A percentile compares a stretch with the other conserved stretches of the same genome.
These are phyloP conservation scores for Apamea crenata DNA, from an alignment of 2,888 invertebrate species.

Conservation along the genomic window DNA sequence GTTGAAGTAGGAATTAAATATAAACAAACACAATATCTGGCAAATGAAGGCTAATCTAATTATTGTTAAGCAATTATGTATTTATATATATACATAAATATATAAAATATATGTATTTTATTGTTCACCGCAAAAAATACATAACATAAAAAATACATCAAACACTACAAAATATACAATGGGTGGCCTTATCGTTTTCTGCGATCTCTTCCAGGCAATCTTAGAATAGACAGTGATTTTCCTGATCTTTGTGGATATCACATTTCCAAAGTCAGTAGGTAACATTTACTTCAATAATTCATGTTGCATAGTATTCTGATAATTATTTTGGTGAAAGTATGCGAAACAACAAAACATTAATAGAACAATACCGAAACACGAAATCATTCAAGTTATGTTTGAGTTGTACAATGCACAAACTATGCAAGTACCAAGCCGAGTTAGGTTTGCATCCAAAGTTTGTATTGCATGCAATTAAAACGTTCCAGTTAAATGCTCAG, in stretches of 20 bases:
- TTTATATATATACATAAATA: too few species aligned
- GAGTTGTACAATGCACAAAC: conserved; percentile 41
- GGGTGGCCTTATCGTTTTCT: too few species aligned
- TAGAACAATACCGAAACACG: conserved; percentile 22
- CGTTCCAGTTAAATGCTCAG: conserved; percentile 7
- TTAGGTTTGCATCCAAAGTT: conserved; percentile 32
- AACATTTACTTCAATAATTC: background rate
- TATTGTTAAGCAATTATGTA: too few species aligned
- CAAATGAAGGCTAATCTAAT: too few species aligned
- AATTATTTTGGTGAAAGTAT: background rate
- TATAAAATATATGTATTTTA: too few species aligned
- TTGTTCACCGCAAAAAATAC: too few species aligned
- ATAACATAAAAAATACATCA: too few species aligned
- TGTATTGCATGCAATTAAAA: conserved; percentile 38
- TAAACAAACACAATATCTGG: too few species aligned
- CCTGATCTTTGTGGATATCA: background rate
- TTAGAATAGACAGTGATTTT: too few species aligned
- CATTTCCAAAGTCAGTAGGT: background rate
- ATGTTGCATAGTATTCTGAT: background rate
- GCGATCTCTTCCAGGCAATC: too few species aligned
- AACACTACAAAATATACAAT: too few species aligned
- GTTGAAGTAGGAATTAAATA: too few species aligned
- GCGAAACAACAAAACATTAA: conserved; percentile 14
- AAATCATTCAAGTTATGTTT: conserved; percentile 37
- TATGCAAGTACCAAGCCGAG: conserved; percentile 31